phyloP scores from a whole-genome alignment of 2,888 invertebrate species.

The Nematopogon swammerdamellus region DNA sequence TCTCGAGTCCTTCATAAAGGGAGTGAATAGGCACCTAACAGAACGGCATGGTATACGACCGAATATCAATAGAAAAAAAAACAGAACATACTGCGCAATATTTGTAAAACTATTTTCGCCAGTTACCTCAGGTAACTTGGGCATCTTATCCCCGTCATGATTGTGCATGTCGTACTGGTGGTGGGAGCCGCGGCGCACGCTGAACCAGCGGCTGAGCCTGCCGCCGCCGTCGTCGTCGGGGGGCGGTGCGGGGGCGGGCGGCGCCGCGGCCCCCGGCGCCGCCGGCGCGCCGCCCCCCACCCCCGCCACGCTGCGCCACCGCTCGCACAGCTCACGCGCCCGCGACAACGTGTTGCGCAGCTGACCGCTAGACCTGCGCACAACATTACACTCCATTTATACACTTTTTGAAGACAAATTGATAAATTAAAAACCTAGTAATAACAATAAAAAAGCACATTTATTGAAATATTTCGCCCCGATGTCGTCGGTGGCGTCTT shows the following conservation, averaged over 20 bases:
- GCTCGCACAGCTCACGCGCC: conserved; percentile 79
- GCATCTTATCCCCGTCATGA: conserved; percentile 64
- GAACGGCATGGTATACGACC: too few species aligned
- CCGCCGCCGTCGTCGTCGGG: conserved; percentile 66
- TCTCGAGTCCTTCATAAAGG: too few species aligned
- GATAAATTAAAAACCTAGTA: too few species aligned
- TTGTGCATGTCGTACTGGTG: conserved; percentile 74
- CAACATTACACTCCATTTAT: too few species aligned
- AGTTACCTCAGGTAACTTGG: conserved; percentile 74
- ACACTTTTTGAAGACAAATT: too few species aligned
- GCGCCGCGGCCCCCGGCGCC: conserved; percentile 28
- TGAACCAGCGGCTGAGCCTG: conserved; percentile 84
- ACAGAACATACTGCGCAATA: too few species aligned
- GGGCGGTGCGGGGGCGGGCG: conserved; percentile 37
- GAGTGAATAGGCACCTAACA: too few species aligned
- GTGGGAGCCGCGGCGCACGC: conserved; percentile 77
- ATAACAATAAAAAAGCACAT: too few species aligned
- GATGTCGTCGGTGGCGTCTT: too few species aligned
- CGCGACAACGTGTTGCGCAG: conserved; percentile 77
- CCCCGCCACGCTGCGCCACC: conserved; percentile 60
- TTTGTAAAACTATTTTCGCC: too few species aligned
- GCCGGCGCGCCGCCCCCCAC: conserved; percentile 32
- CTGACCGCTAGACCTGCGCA: conserved; percentile 68
- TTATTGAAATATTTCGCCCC: too few species aligned
- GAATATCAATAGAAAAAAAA: too few species aligned